Evolutionary conservation across 2,888 invertebrate species (phyloP).

Genomic region (Erebia palarica): DNA sequence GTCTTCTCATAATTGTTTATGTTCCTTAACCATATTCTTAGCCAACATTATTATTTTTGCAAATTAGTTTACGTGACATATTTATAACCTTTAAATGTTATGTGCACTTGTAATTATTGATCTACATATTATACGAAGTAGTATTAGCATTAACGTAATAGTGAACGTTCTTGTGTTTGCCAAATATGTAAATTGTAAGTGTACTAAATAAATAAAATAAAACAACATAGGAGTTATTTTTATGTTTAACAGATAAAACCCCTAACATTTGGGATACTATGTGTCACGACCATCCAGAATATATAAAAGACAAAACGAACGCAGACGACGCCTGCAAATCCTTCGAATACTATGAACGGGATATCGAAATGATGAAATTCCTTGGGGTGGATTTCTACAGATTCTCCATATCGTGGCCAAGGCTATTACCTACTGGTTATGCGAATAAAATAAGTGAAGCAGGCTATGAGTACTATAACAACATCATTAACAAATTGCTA

Average conservation of each 20-base stretch:
- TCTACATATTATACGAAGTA: too few relatives aligned
- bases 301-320: conserved; percentile 77
- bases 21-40: too few relatives aligned
- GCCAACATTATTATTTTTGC: too few relatives aligned
- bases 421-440: conserved; percentile 83
- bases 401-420: conserved; percentile 85
- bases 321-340: conserved; percentile 84
- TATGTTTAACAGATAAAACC: conserved; percentile 68
- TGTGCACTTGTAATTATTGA: too few relatives aligned
- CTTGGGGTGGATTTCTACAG: conserved; percentile 78
- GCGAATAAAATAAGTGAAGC: conserved; percentile 77
- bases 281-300: conserved; percentile 68
- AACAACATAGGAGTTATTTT: too few relatives aligned
- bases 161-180: too few relatives aligned
- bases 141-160: too few relatives aligned
- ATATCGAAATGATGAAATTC: conserved; percentile 69
- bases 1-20: too few relatives aligned
- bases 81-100: too few relatives aligned
- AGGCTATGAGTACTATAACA: conserved; percentile 85
- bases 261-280: conserved; percentile 84
- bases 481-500: conserved; percentile 83
- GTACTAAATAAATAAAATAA: too few relatives aligned
- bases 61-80: too few relatives aligned
- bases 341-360: conserved; percentile 83
- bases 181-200: too few relatives aligned